Percentiles rank a stretch among this genome's conserved stretches.
Conservation (phyloP, 2,797 vertebrate species). For the Chrysocyon brachyurus region DNA sequence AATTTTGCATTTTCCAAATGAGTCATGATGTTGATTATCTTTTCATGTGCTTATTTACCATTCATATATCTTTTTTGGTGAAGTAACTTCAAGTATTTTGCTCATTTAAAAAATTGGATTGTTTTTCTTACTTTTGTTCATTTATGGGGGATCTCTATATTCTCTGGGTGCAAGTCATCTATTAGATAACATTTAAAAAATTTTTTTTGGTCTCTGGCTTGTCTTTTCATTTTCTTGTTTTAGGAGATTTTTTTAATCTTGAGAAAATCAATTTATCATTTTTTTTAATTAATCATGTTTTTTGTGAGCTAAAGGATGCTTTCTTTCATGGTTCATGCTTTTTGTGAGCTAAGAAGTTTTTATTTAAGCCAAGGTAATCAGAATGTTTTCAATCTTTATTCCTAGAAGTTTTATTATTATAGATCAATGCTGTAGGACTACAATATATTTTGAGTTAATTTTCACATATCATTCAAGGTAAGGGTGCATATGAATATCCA, state of each 20-base stretch:
- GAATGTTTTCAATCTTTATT: background rate
- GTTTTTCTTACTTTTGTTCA: background rate
- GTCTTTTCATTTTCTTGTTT: background rate
- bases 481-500: background rate
- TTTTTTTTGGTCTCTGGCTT: background rate
- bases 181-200: background rate
- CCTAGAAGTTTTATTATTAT: background rate
- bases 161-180: background rate
- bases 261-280: background rate
- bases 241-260: background rate
- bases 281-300: background rate
- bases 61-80: background rate
- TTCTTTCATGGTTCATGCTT: background rate
- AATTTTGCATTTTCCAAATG: background rate
- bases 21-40: background rate
- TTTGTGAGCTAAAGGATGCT: background rate
- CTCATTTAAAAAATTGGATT: background rate
- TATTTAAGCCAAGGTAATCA: background rate
- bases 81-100: background rate
- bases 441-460: background rate
- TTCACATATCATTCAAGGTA: background rate
- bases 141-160: background rate
- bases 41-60: background rate
- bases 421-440: background rate
- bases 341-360: background rate